Base-by-base conservation (phyloP, 2,888 invertebrate species). In the Oxycera nigricornis region DNA sequence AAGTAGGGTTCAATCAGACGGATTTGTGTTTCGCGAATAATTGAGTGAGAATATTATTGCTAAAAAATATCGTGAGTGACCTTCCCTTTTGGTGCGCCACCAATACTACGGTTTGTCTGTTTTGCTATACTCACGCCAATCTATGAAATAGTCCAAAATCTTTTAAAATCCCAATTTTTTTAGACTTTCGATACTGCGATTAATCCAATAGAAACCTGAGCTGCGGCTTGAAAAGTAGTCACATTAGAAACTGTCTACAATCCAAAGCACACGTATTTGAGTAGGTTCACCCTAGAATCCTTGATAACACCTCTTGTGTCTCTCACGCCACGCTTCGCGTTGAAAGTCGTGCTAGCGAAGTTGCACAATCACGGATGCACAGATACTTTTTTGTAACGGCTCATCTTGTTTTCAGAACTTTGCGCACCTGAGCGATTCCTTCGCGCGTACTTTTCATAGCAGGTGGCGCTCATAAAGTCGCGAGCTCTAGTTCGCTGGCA, bases 81-180 rank as follows among this genome's bases (percentile, higher is more conserved):
- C n/a, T n/a, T n/a, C n/a, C n/a, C n/a, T n/a, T n/a, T n/a, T n/a
- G n/a, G n/a, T n/a, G n/a, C n/a, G n/a, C n/a, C n/a, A n/a, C n/a
- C n/a, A n/a, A n/a, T n/a, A n/a, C n/a, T n/a, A n/a, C n/a, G n/a
- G n/a, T n/a, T n/a, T n/a, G n/a, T n/a, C n/a, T n/a, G n/a, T n/a
- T n/a, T n/a, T n/a, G n/a, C n/a, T 24, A 61, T 61, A 61, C 61
- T 61, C 61, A 61, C 61, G 11, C 61, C 35, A 31, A 55, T 35
- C n/a, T 14, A 35, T 35, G 1, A 61, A 31, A n/a, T 31, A 35
- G 35, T 61, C 61, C 61, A 7, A 28, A 31, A 31, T 61, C n/a
- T 26, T 28, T 57, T 14, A 6, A 35, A 61, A 61, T 61, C 61
- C 61, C 31, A 61, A 61, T 31, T 17, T 2, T 57, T 17, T n/a